Percentiles rank a stretch among this genome's conserved stretches.
These are phyloP conservation scores for Ennomos erosarius DNA, from an alignment of 2,888 invertebrate species.

Conservation along the genomic window DNA sequence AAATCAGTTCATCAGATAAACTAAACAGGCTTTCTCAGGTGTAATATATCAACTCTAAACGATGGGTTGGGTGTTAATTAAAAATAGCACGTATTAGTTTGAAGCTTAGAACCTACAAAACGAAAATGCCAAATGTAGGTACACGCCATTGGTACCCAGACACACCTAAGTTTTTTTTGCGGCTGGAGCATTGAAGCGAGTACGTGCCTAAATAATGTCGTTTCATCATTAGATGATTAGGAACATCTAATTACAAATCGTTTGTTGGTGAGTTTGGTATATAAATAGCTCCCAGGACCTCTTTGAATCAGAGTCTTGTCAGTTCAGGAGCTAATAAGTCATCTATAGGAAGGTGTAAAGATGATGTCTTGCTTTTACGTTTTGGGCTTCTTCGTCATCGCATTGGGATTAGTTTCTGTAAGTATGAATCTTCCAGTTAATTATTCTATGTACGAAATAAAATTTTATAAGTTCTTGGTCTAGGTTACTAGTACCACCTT, in stretches of 20 bases:
- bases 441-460: not conserved
- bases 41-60: no score
- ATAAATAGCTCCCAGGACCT: conserved; percentile 19
- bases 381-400: conserved; percentile 25
- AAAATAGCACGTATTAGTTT: no score
- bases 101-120: no score
- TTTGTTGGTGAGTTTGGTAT: conserved; percentile 7
- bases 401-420: conserved; percentile 26
- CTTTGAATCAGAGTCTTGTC: conserved; percentile 3
- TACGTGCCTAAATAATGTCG: conserved; percentile 8
- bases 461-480: no score
- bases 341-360: conserved; percentile 2
- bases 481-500: no score
- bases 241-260: not conserved
- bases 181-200: conserved; percentile 4
- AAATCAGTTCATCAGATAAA: no score
- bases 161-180: conserved; percentile 14
- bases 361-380: conserved; percentile 15
- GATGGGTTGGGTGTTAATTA: no score
- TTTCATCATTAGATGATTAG: not conserved
- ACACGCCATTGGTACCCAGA: no score
- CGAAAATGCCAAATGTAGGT: no score
- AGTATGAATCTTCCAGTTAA: conserved; percentile 15
- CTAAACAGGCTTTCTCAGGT: no score
- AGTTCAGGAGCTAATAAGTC: not conserved